Base-by-base conservation (phyloP, 2,113 vertebrate genomes). In the Rhizomys pruinosus region DNA sequence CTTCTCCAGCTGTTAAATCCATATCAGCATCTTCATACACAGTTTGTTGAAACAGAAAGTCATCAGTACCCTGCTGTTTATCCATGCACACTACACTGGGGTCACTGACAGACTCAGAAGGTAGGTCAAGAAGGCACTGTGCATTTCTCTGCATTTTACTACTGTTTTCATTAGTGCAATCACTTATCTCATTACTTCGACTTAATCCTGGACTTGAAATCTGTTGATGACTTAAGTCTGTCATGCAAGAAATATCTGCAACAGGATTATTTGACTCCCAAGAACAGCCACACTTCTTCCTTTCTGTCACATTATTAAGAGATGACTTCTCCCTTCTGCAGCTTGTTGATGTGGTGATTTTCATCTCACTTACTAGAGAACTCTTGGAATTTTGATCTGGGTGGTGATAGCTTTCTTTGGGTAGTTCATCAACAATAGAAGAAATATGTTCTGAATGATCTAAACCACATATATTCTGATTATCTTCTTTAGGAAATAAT, bases 1-100 rank as follows among this genome's bases (percentile, higher is more conserved):
- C 87, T 87, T 98, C 97, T 72, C 97, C 96, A 20, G 96, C 93
- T n/a, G 98, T 98, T 97, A 98, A 44, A 55, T 98, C 98, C 98
- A 98, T 98, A 87, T 98, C 98, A 84, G 94, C 80, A 3, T 64
- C 12, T 95, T 98, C 98, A 94, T 98, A 98, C 91, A 98, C 1
- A 34, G 98, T 98, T 96, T 98, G 97, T 69, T 98, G 98, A 37
- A 96, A 39, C 3, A 96, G 97, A 82, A 84, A 52, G 59, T 96
- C 94, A 61, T 96, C 86, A 90, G n/a, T 76, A 89, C n/a, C 89
- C 88, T 73, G 47, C 37, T 92, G 3, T 34, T 94, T 90, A 68
- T 79, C 87, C 63, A 23, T 15, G 29, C 42, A 27, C 79, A 27
- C 47, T n/a, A 76, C 55, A 66, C 5, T 7, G 86, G 81, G 87